These are phyloP conservation scores for Cettia cetti DNA, from an alignment of 2,113 vertebrate genomes.

Conservation along the genomic window DNA sequence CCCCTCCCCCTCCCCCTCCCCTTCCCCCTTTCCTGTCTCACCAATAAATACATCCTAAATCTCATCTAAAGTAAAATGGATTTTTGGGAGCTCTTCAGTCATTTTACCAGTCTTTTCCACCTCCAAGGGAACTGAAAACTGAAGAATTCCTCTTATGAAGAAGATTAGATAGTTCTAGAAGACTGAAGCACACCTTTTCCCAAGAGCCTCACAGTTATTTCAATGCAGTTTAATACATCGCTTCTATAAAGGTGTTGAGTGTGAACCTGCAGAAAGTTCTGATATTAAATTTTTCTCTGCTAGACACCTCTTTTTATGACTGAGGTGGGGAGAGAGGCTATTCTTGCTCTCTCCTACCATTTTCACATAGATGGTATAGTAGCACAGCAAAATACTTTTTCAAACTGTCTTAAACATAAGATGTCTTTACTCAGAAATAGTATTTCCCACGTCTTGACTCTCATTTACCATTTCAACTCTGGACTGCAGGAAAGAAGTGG, in stretches of 20 bases:
- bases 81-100: neutral
- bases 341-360: neutral
- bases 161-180: neutral
- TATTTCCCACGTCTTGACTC: neutral
- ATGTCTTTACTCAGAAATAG: neutral
- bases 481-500: neutral
- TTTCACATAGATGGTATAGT: neutral
- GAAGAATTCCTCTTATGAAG: neutral
- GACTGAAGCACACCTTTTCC: neutral
- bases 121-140: neutral
- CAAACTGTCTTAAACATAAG: neutral
- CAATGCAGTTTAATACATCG: neutral
- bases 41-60: neutral
- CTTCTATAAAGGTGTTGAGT: neutral
- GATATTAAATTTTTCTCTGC: neutral
- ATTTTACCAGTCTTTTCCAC: neutral
- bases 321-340: neutral
- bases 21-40: neutral
- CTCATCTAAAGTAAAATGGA: neutral
- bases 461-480: neutral
- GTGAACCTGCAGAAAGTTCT: neutral
- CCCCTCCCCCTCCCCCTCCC: neutral
- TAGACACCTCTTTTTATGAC: neutral
- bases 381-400: neutral
- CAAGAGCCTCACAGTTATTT: neutral